These are phyloP conservation scores for Rutpela maculata DNA, from an alignment of 2,888 invertebrate species.

Conservation along the genomic window DNA sequence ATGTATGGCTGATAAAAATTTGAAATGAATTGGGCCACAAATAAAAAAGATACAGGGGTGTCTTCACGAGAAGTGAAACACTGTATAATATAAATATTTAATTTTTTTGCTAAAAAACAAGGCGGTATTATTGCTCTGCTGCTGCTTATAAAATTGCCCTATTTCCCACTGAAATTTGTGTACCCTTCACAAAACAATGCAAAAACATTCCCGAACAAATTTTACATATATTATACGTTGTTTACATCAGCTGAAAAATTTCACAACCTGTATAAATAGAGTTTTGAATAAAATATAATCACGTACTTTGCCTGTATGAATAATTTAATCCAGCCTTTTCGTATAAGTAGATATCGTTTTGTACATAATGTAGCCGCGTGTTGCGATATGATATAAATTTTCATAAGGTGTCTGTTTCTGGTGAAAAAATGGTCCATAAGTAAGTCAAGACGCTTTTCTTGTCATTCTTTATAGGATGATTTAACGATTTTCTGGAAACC, in stretches of 20 bases:
- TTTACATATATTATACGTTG: no score
- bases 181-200: no score
- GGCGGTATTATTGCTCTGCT: no score
- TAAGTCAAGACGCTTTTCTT: background rate
- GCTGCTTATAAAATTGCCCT: no score
- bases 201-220: no score
- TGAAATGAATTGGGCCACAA: no score
- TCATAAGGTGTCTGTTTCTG: constrained; percentile 1
- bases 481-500: constrained; percentile 11
- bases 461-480: constrained; percentile 7
- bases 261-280: background rate
- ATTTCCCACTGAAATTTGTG: no score
- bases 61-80: no score
- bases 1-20: no score
- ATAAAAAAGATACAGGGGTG: no score
- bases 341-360: constrained; percentile 7
- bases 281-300: constrained; percentile 1
- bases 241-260: background rate
- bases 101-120: no score
- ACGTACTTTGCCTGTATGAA: background rate
- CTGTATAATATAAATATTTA: no score
- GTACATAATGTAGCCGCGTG: background rate
- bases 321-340: background rate
- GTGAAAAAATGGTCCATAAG: background rate
- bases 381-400: constrained; percentile 1